Conservation (phyloP, 2,888 invertebrate species). For the Drosophila recens region DNA sequence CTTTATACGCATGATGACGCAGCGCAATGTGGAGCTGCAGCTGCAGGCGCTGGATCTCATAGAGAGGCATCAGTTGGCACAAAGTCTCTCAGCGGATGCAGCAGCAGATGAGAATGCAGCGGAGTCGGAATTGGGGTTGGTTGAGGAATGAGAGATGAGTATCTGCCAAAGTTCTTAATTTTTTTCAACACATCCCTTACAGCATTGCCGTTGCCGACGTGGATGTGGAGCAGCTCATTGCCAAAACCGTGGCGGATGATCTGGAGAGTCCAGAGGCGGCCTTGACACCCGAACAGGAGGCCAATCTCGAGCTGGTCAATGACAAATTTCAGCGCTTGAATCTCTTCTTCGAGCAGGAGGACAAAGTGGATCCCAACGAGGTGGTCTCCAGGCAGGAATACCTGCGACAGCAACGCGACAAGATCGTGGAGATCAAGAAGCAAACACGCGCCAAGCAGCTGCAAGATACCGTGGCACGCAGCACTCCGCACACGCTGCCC, state of each 20-base stretch:
- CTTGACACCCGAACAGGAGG: slow-evolving; percentile 79
- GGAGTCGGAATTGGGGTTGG: slow-evolving; percentile 58
- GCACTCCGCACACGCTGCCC: slow-evolving; percentile 39
- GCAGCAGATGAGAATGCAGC: slow-evolving; percentile 54
- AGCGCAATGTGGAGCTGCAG: slow-evolving; percentile 96
- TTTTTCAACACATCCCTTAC: not conserved
- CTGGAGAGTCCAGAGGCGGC: slow-evolving; percentile 79
- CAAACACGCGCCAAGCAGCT: slow-evolving; percentile 93
- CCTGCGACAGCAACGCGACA: slow-evolving; percentile 94
- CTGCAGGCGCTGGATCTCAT: slow-evolving; percentile 94
- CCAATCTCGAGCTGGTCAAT: slow-evolving; percentile 66
- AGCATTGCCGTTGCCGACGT: slow-evolving; percentile 59
- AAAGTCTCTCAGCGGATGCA: slow-evolving; percentile 50
- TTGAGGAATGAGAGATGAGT: not conserved
- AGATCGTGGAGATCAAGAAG: slow-evolving; percentile 94
- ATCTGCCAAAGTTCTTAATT: no score
- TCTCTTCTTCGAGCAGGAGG: slow-evolving; percentile 83
- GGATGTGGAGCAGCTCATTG: slow-evolving; percentile 80
- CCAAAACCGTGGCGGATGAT: slow-evolving; percentile 80
- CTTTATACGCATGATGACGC: slow-evolving; percentile 96
- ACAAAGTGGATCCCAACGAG: slow-evolving; percentile 87
- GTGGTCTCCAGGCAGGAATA: slow-evolving; percentile 93
- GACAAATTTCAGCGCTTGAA: slow-evolving; percentile 84
- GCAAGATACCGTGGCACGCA: slow-evolving; percentile 87
- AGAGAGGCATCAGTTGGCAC: slow-evolving; percentile 90